Evolutionary conservation across 2,888 invertebrate genomes (phyloP).

Genomic region (Drosophila pegasa): DNA sequence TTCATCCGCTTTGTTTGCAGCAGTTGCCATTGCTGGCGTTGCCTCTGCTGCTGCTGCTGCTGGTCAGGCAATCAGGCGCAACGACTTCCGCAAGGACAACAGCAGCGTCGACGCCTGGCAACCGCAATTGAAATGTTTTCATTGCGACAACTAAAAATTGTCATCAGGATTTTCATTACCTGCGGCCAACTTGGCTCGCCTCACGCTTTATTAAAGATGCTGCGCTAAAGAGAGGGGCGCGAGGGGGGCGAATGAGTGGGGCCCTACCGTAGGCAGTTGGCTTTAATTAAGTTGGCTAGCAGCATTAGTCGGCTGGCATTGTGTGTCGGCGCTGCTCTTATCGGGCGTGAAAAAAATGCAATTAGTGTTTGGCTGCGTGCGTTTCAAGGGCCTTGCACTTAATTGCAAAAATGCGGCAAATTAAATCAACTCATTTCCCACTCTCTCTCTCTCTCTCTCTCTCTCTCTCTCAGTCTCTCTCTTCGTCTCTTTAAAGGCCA

Average conservation of each 20-base stretch:
- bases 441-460: not conserved
- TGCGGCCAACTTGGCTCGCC: slow-evolving; percentile 72
- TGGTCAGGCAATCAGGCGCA: slow-evolving; percentile 70
- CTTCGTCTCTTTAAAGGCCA: slow-evolving; percentile 17
- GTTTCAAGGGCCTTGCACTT: slow-evolving; percentile 69
- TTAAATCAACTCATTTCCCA: slow-evolving; percentile 56
- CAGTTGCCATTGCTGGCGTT: slow-evolving; percentile 9
- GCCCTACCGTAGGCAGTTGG: slow-evolving; percentile 62
- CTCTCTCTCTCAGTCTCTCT: not conserved
- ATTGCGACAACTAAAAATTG: slow-evolving; percentile 80
- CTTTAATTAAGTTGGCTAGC: slow-evolving; percentile 75
- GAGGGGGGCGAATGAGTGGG: not conserved
- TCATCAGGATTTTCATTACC: slow-evolving; percentile 81
- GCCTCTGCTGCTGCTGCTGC: slow-evolving; percentile 18
- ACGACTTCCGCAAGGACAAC: slow-evolving; percentile 64
- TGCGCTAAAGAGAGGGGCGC: not conserved
- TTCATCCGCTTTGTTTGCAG: slow-evolving; percentile 70
- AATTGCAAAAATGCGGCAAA: slow-evolving; percentile 74
- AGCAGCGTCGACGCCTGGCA: slow-evolving; percentile 58
- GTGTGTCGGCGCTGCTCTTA: slow-evolving; percentile 57
- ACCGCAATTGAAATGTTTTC: slow-evolving; percentile 81
- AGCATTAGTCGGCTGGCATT: slow-evolving; percentile 37
- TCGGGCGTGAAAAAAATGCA: slow-evolving; percentile 77
- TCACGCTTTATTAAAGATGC: slow-evolving; percentile 73
- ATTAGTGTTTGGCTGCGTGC: slow-evolving; percentile 69